Conservation (phyloP, 2,888 invertebrate genomes). For the Catocala fraxini region DNA sequence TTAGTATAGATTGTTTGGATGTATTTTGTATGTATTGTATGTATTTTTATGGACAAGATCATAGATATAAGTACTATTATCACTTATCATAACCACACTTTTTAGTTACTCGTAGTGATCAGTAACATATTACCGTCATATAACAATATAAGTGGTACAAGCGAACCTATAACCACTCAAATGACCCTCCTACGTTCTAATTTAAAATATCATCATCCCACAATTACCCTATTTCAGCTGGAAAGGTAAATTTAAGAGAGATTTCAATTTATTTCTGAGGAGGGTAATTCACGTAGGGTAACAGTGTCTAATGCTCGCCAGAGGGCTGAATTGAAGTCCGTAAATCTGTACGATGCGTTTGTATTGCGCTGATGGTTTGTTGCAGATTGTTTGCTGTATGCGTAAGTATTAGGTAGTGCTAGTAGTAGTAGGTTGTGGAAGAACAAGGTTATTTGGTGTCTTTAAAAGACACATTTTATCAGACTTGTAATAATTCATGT, state of each 20-base stretch:
- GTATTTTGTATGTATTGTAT: no score
- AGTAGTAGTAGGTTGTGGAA: no score
- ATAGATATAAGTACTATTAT: no score
- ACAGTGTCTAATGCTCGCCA: slow-evolving; percentile 20
- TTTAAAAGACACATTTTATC: no score
- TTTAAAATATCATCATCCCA: slow-evolving; percentile 20
- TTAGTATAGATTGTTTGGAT: no score
- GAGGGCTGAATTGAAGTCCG: slow-evolving; percentile 31
- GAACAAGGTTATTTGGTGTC: no score
- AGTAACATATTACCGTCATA: no score
- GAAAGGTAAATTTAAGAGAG: slow-evolving; percentile 24
- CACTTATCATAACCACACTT: no score
- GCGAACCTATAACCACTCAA: slow-evolving; percentile 6
- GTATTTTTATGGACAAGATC: no score
- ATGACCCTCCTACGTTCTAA: slow-evolving; percentile 16
- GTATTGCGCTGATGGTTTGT: slow-evolving; percentile 1
- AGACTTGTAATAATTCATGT: no score
- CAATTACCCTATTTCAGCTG: slow-evolving; percentile 18
- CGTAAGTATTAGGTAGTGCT: neutral
- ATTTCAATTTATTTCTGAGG: slow-evolving; percentile 30
- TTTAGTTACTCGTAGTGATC: no score
- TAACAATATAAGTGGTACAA: neutral
- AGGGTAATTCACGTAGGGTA: slow-evolving; percentile 26
- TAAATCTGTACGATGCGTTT: slow-evolving; percentile 23
- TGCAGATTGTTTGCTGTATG: slow-evolving; percentile 4